These are phyloP conservation scores for Stratiolaelaps scimitus DNA, from an alignment of 1,140 invertebrate species.

Conservation along the genomic window DNA sequence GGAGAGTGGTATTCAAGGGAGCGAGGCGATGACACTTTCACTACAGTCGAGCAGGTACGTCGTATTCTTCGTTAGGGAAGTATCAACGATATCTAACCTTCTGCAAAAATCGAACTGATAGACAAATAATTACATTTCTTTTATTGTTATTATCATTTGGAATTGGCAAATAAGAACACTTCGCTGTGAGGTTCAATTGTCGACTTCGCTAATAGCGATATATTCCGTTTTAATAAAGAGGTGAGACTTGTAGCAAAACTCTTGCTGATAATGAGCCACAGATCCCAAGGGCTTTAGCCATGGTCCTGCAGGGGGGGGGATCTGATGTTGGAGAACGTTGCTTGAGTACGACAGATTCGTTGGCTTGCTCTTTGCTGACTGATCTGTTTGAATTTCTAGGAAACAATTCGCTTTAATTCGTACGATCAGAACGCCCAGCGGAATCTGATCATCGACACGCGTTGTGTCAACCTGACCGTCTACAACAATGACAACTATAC, in stretches of 20 bases:
- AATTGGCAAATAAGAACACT: too few species aligned
- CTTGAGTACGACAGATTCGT: too few species aligned
- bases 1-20: conserved; percentile 84
- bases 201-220: too few species aligned
- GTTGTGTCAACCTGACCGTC: conserved; percentile 55
- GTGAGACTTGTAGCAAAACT: too few species aligned
- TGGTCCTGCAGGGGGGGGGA: too few species aligned
- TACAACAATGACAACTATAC: conserved; percentile 70
- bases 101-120: background rate
- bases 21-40: conserved; percentile 64
- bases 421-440: conserved; percentile 26
- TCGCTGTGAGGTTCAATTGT: too few species aligned
- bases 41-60: conserved; percentile 60
- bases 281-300: too few species aligned
- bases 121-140: too few species aligned
- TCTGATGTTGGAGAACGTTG: too few species aligned
- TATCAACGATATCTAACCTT: conserved; percentile 31
- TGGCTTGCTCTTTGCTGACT: background rate
- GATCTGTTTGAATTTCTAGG: background rate
- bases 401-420: conserved; percentile 5
- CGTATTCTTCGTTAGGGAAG: conserved; percentile 56
- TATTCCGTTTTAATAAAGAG: too few species aligned
- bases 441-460: conserved; percentile 22
- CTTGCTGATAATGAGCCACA: too few species aligned
- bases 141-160: too few species aligned